Evolutionary conservation across 2,797 vertebrate species (phyloP).

Genomic region (Pyrocephalus nanus): DNA sequence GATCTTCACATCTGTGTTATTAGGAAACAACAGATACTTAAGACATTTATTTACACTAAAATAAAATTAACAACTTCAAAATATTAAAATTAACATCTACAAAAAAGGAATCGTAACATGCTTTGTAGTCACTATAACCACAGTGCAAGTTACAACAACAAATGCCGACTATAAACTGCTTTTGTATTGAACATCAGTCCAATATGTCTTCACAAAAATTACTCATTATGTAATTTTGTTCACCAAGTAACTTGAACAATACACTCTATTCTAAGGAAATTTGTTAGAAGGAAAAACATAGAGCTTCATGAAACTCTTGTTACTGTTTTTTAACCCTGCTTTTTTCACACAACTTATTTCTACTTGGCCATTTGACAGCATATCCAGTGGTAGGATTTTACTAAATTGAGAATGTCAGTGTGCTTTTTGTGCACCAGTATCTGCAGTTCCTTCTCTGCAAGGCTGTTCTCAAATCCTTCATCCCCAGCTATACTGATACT

Average conservation of each 20-base stretch:
- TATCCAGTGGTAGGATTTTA: background rate
- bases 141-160: background rate
- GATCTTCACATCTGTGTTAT: background rate
- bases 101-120: background rate
- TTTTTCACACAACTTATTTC: background rate
- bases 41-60: constrained; percentile 23
- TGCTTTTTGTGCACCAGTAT: background rate
- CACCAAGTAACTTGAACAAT: background rate
- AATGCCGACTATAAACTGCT: background rate
- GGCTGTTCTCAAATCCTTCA: background rate
- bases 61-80: constrained; percentile 37
- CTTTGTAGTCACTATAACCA: background rate
- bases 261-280: background rate
- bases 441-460: background rate
- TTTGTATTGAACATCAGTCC: background rate
- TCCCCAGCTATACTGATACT: too few relatives aligned
- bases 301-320: background rate
- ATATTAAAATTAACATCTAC: background rate
- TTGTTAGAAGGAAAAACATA: background rate
- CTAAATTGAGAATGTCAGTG: background rate
- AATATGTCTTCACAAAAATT: background rate
- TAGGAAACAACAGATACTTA: constrained; percentile 27
- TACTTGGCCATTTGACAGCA: background rate
- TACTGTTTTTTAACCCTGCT: background rate
- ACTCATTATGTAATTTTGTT: background rate